Evolutionary conservation across 2,888 invertebrate species (phyloP).

Genomic region (Drosophila trichaetosa): DNA sequence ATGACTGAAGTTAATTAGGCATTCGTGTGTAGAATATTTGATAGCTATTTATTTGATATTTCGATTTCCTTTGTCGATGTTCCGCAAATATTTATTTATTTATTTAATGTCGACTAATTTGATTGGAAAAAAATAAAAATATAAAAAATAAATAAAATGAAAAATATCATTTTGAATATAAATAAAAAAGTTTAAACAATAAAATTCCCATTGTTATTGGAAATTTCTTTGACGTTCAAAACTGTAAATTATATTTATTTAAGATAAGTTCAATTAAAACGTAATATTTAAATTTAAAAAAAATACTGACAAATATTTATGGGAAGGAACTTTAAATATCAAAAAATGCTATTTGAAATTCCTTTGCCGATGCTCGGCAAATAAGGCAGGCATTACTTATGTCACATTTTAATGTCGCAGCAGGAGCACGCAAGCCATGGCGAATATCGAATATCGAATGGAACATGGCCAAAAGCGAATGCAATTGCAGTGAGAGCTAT

Average conservation of each 20-base stretch:
- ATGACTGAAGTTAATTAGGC: neutral
- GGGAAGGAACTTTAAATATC: neutral
- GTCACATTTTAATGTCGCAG: conserved; percentile 61
- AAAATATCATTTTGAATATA: neutral
- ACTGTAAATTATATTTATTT: neutral
- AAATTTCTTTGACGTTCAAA: conserved; percentile 39
- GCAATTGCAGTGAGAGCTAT: conserved; percentile 15
- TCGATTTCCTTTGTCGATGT: conserved; percentile 43
- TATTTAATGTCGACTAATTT: neutral
- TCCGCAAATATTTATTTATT: conserved; percentile 13
- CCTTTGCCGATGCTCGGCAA: conserved; percentile 30
- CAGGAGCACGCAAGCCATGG: conserved; percentile 46
- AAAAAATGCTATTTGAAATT: conserved; percentile 37
- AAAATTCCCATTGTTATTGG: conserved; percentile 18
- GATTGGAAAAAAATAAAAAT: neutral
- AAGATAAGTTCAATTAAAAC: too few relatives aligned
- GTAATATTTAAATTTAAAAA: neutral
- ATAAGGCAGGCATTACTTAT: conserved; percentile 61
- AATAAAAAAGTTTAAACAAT: neutral
- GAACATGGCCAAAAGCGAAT: conserved; percentile 19
- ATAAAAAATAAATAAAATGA: neutral
- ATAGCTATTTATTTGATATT: conserved; percentile 15
- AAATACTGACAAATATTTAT: neutral
- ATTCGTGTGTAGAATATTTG: neutral
- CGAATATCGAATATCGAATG: conserved; percentile 27